Base-by-base conservation (phyloP, 1,140 invertebrate species). In the Drosophila obscura region DNA sequence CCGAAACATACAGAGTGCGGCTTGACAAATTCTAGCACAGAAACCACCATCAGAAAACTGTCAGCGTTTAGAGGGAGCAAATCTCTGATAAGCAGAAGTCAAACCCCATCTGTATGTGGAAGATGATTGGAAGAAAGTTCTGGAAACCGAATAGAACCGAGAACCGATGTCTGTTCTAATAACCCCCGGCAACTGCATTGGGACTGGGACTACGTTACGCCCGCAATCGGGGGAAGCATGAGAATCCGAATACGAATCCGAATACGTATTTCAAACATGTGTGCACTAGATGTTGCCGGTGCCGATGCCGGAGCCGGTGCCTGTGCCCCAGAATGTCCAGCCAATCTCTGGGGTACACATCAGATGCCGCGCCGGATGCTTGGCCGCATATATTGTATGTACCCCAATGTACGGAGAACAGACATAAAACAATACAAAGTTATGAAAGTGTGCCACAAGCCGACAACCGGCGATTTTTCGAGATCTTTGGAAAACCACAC, bases 361-460 rank as follows among this genome's bases (percentile, higher is more conserved):
- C 80, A 81, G 31, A 75, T 49, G 69, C 60, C 73, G 62, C 53
- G 82, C 82, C 82, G 82, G 82, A 85, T 85, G 82, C 81, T 77
- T 16, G 51, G 51, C 48, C 24, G 52, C 31, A 39, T 13, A 49
- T 16, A 50, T n/a, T 16, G 61, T 24, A 43, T 28, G 11, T 16
- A 2, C n/a, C 15, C 48, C 52, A 78, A 78, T 51, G 48, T 55
- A 50, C 44, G 22, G 5, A 50, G 51, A 56, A 35, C 49, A 62
- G 52, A 56, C 39, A 56, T 71, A 53, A 53, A 64, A 55, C 62
- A 68, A 77, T 64, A 77, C 64, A 81, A 73, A 60, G 55, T 77
- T 59, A 68, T 63, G 60, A 73, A 82, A 87, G 77, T 85, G 77
- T 85, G 81, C 77, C 80, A 68, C 68, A 58, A 46, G 62, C 50